Percentiles rank a stretch among this genome's conserved stretches.
phyloP scores from a whole-genome alignment of 2,797 vertebrate genomes.

The Enteromius anoplus region DNA sequence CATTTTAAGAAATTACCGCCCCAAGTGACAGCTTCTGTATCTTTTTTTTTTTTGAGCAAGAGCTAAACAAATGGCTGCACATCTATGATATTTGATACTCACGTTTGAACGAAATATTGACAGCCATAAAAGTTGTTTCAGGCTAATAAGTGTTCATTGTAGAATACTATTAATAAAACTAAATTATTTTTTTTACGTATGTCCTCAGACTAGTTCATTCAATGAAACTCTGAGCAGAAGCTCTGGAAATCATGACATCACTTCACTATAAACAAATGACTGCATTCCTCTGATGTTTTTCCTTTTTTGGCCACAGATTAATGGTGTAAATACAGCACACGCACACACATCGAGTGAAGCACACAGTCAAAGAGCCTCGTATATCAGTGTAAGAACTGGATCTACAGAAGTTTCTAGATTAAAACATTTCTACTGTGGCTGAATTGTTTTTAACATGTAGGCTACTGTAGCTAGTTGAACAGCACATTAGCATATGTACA shows the following conservation, averaged over 20 bases:
- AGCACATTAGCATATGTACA: no score
- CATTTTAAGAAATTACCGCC: no score
- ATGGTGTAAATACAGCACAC: conserved; percentile 25
- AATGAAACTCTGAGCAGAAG: not conserved
- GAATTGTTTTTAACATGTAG: not conserved
- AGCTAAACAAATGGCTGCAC: no score
- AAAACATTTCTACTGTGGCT: not conserved
- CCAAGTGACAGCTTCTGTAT: no score
- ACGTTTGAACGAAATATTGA: no score
- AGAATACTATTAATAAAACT: not conserved
- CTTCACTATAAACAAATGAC: conserved; percentile 62
- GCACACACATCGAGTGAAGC: not conserved
- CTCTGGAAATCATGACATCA: conserved; percentile 60
- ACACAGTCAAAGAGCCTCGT: conserved; percentile 3
- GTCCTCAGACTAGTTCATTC: not conserved
- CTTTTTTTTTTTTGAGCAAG: no score
- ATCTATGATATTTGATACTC: no score
- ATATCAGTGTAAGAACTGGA: not conserved
- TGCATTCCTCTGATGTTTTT: conserved; percentile 61
- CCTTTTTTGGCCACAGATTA: conserved; percentile 63
- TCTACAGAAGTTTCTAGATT: not conserved
- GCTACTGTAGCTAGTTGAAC: conserved; percentile 18
- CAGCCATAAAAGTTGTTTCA: no score
- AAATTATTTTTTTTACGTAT: no score
- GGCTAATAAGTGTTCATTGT: not conserved